Base-by-base conservation (phyloP, 2,113 vertebrate species). In the Pomatorhinus ruficollis region DNA sequence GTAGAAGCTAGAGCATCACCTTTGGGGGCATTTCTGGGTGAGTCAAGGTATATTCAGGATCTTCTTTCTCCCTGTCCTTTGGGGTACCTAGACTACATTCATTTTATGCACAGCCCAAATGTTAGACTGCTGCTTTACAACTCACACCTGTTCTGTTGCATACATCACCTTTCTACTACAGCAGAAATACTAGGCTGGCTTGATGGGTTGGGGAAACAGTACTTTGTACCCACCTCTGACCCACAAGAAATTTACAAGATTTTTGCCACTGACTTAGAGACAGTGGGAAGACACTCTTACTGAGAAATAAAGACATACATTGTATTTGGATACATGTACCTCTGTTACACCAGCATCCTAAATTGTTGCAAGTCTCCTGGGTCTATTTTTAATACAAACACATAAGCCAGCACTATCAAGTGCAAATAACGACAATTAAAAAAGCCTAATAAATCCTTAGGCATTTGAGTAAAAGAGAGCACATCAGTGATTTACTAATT, bases 401-500 rank as follows among this genome's bases (percentile, higher is more conserved):
- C 42, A 64, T 16, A 91, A 84, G 33, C 12, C 59, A 90, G 49
- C 54, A 87, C 54, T 53, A 78, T 54, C 30, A 87, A 75, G 72
- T 71, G 44, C 63, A 80, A 94, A 59, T 39, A 93, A 70, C 47
- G 64, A 68, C 63, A 91, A 28, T 47, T 83, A 4, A 70, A 87
- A 83, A 54, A 23, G 5, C 19, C 10, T 24, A 57, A 85, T 31
- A 72, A 87, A 75, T 66, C 37, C n/a, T 84, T 30, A n/a, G 33
- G 30, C 8, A 83, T 94, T 65, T 50, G 33, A 83, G 25, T 61
- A 86, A 76, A 83, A 85, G 23, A 61, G 19, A 91, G 40, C 20
- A 64, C 37, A 65, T 57, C 25, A 54, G 25, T 80, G 45, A 63
- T 57, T 74, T 27, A 1, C 47, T 66, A 40, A 83, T 69, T 69